Base-by-base conservation (phyloP, 2,888 invertebrate genomes). In the Sericinus montela region DNA sequence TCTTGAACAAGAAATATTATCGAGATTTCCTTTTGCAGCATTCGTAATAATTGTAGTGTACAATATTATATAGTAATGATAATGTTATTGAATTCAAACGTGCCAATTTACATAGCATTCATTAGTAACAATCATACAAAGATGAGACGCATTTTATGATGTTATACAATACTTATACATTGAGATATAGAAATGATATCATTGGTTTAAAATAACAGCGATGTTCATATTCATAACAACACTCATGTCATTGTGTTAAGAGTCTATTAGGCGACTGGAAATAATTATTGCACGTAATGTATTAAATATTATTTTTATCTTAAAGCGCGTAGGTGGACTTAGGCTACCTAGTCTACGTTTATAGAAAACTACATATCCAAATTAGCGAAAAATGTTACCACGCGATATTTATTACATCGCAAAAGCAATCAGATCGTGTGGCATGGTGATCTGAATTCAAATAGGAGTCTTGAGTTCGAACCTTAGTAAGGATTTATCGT, bases 181-280 rank as follows among this genome's bases (percentile, higher is more conserved):
- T 32, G 23, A 44, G 48, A 36, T 49, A 25, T 46, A 45, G 29
- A 53, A 51, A 54, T 65, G 64, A 64, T 57, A 63, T 65, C 65
- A 65, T 52, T 54, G 52, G 51, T 58, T 58, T 54, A 55, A 60
- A 60, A 52, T 64, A 59, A 58, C 53, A 49, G 34, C 58, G 58
- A 59, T 56, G 39, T 48, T 50, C 39, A 52, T 45, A 45, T 49
- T 48, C 25, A 40, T 37, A 25, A 15, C 29, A 36, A 23, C 32
- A 16, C 11, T 8, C 35, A 44, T 44, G 39, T 38, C 25, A 34
- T 13, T n/a, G 9, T 35, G 16, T 32, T 36, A 40, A 45, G 36
- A 23, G n/a, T 30, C 36, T 9, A 36, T 15, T 45, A 29, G 1
- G 23, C 23, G 8, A 7, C 32, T 13, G 10, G 11, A 6, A 11